Evolutionary conservation across 2,888 invertebrate genomes (phyloP).

Genomic region (Torymus texanus): DNA sequence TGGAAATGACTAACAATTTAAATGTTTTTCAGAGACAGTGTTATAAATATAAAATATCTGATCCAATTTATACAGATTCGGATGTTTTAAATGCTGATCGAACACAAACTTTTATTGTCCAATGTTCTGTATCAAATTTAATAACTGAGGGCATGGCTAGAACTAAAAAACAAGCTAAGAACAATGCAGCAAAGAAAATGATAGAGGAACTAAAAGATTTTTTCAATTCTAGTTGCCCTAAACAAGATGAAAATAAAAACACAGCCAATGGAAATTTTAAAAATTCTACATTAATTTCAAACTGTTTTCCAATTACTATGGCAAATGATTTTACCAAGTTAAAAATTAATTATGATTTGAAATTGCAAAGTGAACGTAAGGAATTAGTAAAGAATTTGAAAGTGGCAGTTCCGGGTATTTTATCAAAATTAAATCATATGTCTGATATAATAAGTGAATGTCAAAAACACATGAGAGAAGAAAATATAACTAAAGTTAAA

Average conservation of each 20-base stretch:
- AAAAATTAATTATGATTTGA: conserved; percentile 28
- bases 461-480: not conserved
- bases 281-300: not conserved
- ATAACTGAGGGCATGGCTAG: not conserved
- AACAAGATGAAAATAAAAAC: not conserved
- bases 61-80: conserved; percentile 15
- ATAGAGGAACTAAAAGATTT: conserved; percentile 5
- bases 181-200: conserved; percentile 27
- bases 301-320: too few relatives aligned
- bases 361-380: conserved; percentile 2
- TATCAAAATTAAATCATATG: conserved; percentile 3
- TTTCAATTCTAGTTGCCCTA: not conserved
- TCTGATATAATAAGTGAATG: conserved; percentile 7
- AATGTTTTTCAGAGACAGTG: too few relatives aligned
- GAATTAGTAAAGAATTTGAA: not conserved
- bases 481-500: conserved; percentile 14
- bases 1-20: too few relatives aligned
- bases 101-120: not conserved
- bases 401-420: not conserved
- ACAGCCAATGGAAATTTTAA: not conserved
- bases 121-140: conserved; percentile 17
- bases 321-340: not conserved
- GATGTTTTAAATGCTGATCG: not conserved
- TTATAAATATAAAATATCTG: too few relatives aligned
- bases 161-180: conserved; percentile 20